Base-by-base conservation (phyloP, 2,888 invertebrate species). In the Galeruca laticollis region DNA sequence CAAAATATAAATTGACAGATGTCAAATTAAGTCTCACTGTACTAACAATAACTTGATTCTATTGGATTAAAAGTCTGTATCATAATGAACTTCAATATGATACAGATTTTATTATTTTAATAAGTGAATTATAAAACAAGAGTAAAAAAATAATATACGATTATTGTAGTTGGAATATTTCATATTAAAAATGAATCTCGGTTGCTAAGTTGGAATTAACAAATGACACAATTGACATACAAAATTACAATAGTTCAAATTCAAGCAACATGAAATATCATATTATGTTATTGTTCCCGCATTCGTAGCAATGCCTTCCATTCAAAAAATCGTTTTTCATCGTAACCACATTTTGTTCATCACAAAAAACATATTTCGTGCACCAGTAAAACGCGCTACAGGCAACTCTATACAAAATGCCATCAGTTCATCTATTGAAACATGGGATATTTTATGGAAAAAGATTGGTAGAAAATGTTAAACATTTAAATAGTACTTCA, bases 291-390 rank as follows among this genome's bases (percentile, higher is more conserved):
- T 54, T 26, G 26, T 31, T 31, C 9, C 33, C 13, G n/a, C 9
- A 13, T 63, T 65, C 56, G 66, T 68, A 71, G 62, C 51, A 71
- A 72, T 73, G 73, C 60, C 60, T 67, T 70, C 70, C 68, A 75
- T 72, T 43, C 68, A 73, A 71, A 80, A 78, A 75, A 79, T 80
- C 61, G 63, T 79, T 31, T 73, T 81, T 13, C 69, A 73, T 60
- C 73, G 73, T 52, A 73, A 80, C 71, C 78, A 69, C 40, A 76
- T 80, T 37, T 73, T 69, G 56, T 72, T 80, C 52, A 61, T 78
- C n/a, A 68, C 72, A 10, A 77, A 74, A 60, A 68, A 75, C 18
- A 77, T 71, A 13, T 79, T 75, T 60, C 64, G 63, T 51, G 62
- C 71, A 21, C 68, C 63, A 9, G 56, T 43, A 6, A 63, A 63